A percentile compares a stretch with the other conserved stretches of the same genome.
Conservation (phyloP, 1,140 invertebrate species). For the Pogonognathellus flavescens region DNA sequence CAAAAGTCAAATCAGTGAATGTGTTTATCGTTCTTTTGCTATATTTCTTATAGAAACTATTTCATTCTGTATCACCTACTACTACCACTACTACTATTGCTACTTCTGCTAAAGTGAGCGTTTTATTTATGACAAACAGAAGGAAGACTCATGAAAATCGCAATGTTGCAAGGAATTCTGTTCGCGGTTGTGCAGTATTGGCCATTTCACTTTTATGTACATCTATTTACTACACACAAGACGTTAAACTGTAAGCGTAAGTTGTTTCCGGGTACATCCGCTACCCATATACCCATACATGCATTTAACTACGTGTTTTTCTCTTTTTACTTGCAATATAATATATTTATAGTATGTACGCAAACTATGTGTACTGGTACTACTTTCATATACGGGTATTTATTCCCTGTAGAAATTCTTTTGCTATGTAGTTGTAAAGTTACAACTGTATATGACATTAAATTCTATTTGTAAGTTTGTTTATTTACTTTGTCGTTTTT, state of each 20-base stretch:
- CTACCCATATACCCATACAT: neutral
- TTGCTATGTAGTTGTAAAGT: too few relatives aligned
- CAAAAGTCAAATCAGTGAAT: neutral
- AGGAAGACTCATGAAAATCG: too few relatives aligned
- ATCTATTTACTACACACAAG: neutral
- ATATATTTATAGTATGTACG: too few relatives aligned
- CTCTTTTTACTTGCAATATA: too few relatives aligned
- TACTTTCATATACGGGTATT: too few relatives aligned
- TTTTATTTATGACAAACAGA: too few relatives aligned
- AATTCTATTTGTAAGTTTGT: neutral
- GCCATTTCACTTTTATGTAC: too few relatives aligned
- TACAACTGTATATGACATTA: neutral
- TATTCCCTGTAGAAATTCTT: too few relatives aligned
- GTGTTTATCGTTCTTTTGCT: slow-evolving; percentile 3
- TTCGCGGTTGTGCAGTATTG: too few relatives aligned
- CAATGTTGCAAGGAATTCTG: too few relatives aligned
- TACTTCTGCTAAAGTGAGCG: neutral
- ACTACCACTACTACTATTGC: slow-evolving; percentile 3
- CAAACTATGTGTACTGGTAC: too few relatives aligned
- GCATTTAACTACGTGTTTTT: too few relatives aligned
- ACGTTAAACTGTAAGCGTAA: neutral
- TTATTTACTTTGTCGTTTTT: slow-evolving; percentile 24
- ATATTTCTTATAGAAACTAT: slow-evolving; percentile 14
- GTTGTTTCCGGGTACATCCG: slow-evolving; percentile 23
- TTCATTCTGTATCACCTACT: neutral